Base-by-base conservation (phyloP, 2,797 vertebrate genomes). In the Microhierax caerulescens region DNA sequence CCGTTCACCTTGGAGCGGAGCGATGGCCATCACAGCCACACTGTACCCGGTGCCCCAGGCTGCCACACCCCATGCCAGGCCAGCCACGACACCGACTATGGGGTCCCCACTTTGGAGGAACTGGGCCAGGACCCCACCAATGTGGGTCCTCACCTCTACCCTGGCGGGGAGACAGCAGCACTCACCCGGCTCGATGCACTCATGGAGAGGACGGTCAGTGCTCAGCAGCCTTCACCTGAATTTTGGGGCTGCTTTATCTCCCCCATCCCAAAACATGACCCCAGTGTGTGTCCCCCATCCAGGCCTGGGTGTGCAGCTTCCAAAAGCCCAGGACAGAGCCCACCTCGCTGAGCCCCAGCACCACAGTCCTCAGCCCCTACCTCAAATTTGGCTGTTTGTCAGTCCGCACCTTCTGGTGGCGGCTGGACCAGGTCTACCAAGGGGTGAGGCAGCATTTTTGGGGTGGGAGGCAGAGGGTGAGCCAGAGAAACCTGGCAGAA, bases 321-420 rank as follows among this genome's bases (percentile, higher is more conserved):
- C 97, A 98, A 95, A 99, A 99, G 93, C 98, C 98, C 0, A 94
- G 98, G 70, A 99, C 98, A 0, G 98, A 98, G 45, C 98, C 98
- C 21, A 99, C 98, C 78, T 97, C 98, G 13, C 51, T 98, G 83
- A 98, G 67, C 59, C 98, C 98, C 85, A 98, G 98, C 96, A 99
- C 98, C 88, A 99, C 98, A 0, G 98, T 98, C 18, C 98, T 99
- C 85, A 99, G 98, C 88, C 98, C 98, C 1, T 98, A 98, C 11
- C 10, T 99, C 86, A 97, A 97, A 22, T 97, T 98, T 4, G 98
- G 98, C 39, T 99, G 98, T 90, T 86, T 98, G 73, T 99, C 98
- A 5, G 98, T 95, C 5, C 98, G 98, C 47, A 98, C 98, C 45
- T 99, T 98, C 96, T 99, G 98, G 98, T 98, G 98, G 98, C 97